A percentile compares a stretch with the other conserved stretches of the same genome.
phyloP scores from a whole-genome alignment of 2,888 invertebrate species.

The Stenichneumon culpator region DNA sequence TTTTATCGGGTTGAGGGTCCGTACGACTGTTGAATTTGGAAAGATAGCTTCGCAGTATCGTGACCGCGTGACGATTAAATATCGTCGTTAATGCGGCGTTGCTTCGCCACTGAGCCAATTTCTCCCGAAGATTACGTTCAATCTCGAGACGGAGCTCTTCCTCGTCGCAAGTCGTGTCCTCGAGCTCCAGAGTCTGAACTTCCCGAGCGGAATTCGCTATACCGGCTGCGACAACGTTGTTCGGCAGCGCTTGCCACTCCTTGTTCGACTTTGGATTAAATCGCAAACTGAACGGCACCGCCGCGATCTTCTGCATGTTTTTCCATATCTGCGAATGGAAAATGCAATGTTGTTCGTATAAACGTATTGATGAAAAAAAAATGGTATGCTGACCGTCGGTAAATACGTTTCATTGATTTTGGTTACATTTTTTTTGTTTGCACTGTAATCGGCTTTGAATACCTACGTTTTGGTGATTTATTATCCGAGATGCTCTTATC shows the following conservation, averaged over 20 bases:
- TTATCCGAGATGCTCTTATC: conserved; percentile 78
- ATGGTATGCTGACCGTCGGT: not conserved
- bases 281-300: conserved; percentile 77
- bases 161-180: conserved; percentile 66
- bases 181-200: conserved; percentile 77
- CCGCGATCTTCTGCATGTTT: conserved; percentile 79
- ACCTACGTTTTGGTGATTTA: conserved; percentile 82
- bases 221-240: conserved; percentile 57
- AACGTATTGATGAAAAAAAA: not conserved
- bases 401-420: not conserved
- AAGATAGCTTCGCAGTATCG: conserved; percentile 77
- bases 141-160: conserved; percentile 73
- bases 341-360: not conserved
- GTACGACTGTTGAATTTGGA: conserved; percentile 72
- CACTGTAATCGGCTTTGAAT: not conserved
- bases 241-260: conserved; percentile 80
- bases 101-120: conserved; percentile 79
- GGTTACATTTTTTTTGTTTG: not conserved
- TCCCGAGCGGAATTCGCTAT: conserved; percentile 68
- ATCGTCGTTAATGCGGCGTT: conserved; percentile 78
- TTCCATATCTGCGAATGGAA: conserved; percentile 80
- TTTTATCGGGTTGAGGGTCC: conserved; percentile 77
- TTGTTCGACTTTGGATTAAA: conserved; percentile 79
- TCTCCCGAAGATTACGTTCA: conserved; percentile 78
- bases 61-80: conserved; percentile 81